Evolutionary conservation across 2,888 invertebrate species (phyloP).

Genomic region (Carpatolechia fugitivella): DNA sequence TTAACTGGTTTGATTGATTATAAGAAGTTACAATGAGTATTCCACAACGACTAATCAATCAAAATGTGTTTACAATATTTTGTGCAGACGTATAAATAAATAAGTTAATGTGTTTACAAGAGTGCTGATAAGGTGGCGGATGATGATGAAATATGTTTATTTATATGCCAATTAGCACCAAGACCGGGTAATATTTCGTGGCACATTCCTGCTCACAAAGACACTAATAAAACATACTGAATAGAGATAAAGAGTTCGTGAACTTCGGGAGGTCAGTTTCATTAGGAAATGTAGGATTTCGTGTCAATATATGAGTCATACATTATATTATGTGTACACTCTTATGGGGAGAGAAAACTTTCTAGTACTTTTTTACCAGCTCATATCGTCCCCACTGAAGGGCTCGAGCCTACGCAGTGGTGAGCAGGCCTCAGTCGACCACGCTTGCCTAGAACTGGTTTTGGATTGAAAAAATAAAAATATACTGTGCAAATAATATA

Average conservation of each 20-base stretch:
- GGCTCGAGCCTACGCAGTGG: too few species aligned
- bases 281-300: background rate
- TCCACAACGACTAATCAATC: background rate
- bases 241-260: conserved; percentile 31
- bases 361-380: too few species aligned
- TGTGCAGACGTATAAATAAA: conserved; percentile 1
- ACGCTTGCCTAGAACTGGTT: too few species aligned
- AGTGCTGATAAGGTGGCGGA: conserved; percentile 6
- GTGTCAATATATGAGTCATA: background rate
- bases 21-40: background rate
- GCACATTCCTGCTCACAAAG: conserved; percentile 13
- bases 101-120: conserved; percentile 14
- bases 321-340: too few species aligned
- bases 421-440: too few species aligned
- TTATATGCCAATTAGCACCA: conserved; percentile 18
- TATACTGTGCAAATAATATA: too few species aligned
- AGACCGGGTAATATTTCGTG: conserved; percentile 2
- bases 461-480: too few species aligned
- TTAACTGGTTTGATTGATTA: too few species aligned
- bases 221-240: background rate
- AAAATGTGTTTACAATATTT: background rate
- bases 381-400: too few species aligned
- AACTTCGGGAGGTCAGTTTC: conserved; percentile 17
- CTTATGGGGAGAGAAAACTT: too few species aligned
- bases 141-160: conserved; percentile 20